Evolutionary conservation across 1,140 invertebrate species (phyloP).

Genomic region (Tetramorium alpestre): DNA sequence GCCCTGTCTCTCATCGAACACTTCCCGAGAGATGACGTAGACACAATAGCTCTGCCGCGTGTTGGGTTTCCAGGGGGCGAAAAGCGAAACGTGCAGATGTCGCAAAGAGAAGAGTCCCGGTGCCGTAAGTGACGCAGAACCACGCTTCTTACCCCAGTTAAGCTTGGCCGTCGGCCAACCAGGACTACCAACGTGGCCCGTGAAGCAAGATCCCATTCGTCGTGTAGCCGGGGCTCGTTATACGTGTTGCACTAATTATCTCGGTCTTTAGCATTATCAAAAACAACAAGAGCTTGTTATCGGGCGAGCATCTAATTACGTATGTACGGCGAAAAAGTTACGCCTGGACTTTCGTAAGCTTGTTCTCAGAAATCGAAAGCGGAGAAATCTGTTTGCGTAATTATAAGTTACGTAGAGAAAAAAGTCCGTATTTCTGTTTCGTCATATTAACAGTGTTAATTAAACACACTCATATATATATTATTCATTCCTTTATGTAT

Average conservation of each 20-base stretch:
- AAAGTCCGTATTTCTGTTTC: not conserved
- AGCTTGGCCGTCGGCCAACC: slow-evolving; percentile 72
- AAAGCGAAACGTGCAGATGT: slow-evolving; percentile 60
- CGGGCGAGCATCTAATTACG: slow-evolving; percentile 45
- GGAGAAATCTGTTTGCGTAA: not conserved
- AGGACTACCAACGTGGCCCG: slow-evolving; percentile 43
- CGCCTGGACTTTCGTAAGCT: slow-evolving; percentile 3
- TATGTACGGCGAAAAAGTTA: slow-evolving; percentile 43
- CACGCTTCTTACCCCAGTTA: slow-evolving; percentile 72
- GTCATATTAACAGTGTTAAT: not conserved
- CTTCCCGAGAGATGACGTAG: slow-evolving; percentile 24
- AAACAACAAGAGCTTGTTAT: slow-evolving; percentile 50
- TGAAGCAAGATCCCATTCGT: slow-evolving; percentile 50
- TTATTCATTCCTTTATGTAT: not conserved
- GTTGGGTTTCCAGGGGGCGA: slow-evolving; percentile 38
- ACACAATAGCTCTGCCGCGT: slow-evolving; percentile 41
- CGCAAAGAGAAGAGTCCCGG: slow-evolving; percentile 64
- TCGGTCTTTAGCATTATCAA: slow-evolving; percentile 49
- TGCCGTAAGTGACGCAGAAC: slow-evolving; percentile 69
- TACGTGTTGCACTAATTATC: slow-evolving; percentile 62
- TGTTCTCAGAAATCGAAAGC: not conserved
- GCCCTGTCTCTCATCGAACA: slow-evolving; percentile 3
- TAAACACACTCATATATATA: not conserved
- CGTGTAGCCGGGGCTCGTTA: slow-evolving; percentile 29
- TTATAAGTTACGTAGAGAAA: not conserved